Conservation (phyloP, 2,113 vertebrate genomes). For the Chaenocephalus aceratus region DNA sequence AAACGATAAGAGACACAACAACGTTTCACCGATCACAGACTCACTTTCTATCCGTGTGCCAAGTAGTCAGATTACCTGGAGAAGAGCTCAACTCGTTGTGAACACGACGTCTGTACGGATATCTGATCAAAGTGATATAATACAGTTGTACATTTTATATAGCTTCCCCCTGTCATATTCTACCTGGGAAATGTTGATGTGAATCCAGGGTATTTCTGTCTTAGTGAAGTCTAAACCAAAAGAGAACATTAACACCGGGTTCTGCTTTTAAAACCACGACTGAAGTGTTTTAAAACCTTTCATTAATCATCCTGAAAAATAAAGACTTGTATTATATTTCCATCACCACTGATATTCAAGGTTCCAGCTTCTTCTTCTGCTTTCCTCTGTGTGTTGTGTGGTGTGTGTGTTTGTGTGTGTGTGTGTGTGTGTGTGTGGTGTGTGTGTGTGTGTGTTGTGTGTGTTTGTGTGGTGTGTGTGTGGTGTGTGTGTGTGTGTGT, state of each 20-base stretch:
- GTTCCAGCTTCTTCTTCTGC: conserved; percentile 34
- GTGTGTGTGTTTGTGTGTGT: conserved; percentile 32
- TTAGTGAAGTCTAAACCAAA: conserved; percentile 19
- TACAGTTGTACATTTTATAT: neutral
- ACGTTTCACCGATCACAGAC: neutral
- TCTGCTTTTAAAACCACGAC: conserved; percentile 47
- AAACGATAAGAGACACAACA: neutral
- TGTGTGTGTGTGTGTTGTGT: conserved; percentile 33
- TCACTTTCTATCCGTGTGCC: too few relatives aligned
- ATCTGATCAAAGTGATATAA: neutral
- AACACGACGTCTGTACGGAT: too few relatives aligned
- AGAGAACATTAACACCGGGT: conserved; percentile 31
- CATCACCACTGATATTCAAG: conserved; percentile 63
- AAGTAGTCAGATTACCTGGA: neutral
- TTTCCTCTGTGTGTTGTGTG: neutral
- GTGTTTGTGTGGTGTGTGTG: conserved; percentile 20
- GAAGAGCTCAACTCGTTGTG: neutral
- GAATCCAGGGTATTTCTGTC: conserved; percentile 29
- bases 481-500: conserved; percentile 19
- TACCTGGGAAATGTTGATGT: conserved; percentile 6
- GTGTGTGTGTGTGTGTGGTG: conserved; percentile 39
- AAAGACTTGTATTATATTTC: conserved; percentile 62
- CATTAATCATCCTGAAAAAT: conserved; percentile 73
- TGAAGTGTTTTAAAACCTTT: conserved; percentile 49
- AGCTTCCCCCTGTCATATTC: neutral